Evolutionary conservation across 2,888 invertebrate species (phyloP), one percentile per base, ranked within the genome.

Genomic region (Drosophila macrospina): DNA sequence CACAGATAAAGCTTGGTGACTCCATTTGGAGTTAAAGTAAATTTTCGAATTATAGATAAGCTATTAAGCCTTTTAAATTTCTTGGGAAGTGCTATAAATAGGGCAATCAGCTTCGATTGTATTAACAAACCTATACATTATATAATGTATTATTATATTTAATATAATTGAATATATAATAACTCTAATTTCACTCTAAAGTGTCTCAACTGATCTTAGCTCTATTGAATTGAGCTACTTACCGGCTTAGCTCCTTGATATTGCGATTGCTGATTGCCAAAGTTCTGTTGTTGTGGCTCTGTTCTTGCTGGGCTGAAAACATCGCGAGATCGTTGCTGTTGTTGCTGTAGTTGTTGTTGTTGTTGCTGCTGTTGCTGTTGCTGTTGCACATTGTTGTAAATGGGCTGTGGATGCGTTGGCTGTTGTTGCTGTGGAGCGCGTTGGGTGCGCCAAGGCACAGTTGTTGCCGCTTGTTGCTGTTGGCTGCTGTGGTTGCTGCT

Each of bases 381-480:
- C 52, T 86, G 78, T 50, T 83, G 88, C 66, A 91, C 90, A 84
- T 91, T 89, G 67, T 90, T 89, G 79, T 70, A 90, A 71, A 89
- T 87, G 54, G 89, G 83, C 71, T 90, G 85, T 32, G 90, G 89
- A 69, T 88, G 89, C 63, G 82, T 60, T 69, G 60, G 34, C 48
- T 74, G 71, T 39, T 78, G 78, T 48, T 79, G 79, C 20, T 64
- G 74, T 57, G 77, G 69, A 56, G 80, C 79, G 50, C 90, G 91
- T 68, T 91, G 91, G 37, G 88, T 89, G 50, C 91, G 91, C 91
- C 91, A 90, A 47, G 91, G 85, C 75, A 91, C 89, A 66, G 89
- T 52, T 71, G 87, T 77, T 56, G 80, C 56, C 65, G 70, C 68
- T 59, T 72, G 69, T 50, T 74, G 75, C 34, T 74, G 86, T 28